Base-by-base conservation (phyloP, 2,888 invertebrate genomes). In the Leucophora obtusa region DNA sequence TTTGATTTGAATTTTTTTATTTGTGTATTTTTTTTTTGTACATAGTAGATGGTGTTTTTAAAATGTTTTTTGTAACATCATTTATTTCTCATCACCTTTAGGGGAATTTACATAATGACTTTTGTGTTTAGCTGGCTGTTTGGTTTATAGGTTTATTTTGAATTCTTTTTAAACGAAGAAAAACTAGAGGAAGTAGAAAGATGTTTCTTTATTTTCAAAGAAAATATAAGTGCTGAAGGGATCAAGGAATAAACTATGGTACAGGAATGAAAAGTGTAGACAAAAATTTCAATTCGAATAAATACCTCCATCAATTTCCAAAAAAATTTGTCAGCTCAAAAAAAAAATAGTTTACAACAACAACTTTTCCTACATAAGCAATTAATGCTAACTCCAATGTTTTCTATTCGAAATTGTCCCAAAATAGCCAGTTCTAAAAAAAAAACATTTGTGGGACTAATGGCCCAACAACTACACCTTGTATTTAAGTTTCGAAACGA, bases 81-180 rank as follows among this genome's bases (percentile, higher is more conserved):
- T 80, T 76, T 80, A 76, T 80, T 69, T 80, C 72, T 63, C 80
- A 76, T 80, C 76, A 80, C 76, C 76, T 76, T 76, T 50, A 76
- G 69, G 76, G 72, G 54, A 80, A 80, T 80, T 76, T 80, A 73
- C 76, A 80, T 80, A 80, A 80, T 76, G 80, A 80, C 75, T 76
- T 80, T 80, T 72, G 63, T 63, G 76, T 63, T 76, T 63, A 69
- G 72, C 28, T 43, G 59, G 43, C 35, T 54, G 54, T 54, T 54
- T 54, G 28, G 28, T 28, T 28, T 28, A 28, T 28, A 7, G 24
- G 24, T 28, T 24, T 14, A 2, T 54, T 54, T 28, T 18, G 5
- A 8, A 24, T 58, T 58, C 35, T 28, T 62, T 47, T 15, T 62
- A n/a, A 10, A 1, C 17, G 24, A 62, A 53, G 24, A 35, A 65